Evolutionary conservation across 2,888 invertebrate genomes (phyloP), one percentile per base, ranked within the genome.

Genomic region (Mythimna lalbum): DNA sequence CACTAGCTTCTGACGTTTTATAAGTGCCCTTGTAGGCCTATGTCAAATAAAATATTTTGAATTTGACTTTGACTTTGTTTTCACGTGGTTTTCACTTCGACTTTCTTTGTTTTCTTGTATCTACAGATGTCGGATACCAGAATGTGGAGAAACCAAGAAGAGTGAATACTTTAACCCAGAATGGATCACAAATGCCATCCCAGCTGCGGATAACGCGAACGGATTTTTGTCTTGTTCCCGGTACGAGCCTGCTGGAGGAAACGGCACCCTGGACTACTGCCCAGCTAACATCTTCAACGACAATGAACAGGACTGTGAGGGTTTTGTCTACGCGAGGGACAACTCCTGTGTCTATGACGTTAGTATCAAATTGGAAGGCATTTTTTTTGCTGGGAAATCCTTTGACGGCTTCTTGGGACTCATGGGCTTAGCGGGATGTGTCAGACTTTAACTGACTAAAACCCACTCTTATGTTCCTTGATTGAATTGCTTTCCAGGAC

Each of bases 141-240:
- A 96, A 86, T 97, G 97, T 80, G 96, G 91, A 1, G 93, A 93
- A 70, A 81, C 93, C n/a, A 84, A 81, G 17, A 90, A 91, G 50
- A 84, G 89, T 17, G 85, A 91, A 10, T 70, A 82, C 0, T 94
- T 92, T 78, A 86, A 90, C 2, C 92, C 94, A 0, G 80, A 87
- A 0, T 97, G 97, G 96, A 76, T 96, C 4, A 78, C 89, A 14
- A 85, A 92, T 56, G 96, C 96, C 0, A 91, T 95, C 7, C 96
- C 96, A 0, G 88, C 82, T 50, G 86, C 89, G 0, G 76, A 81
- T 6, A 78, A 83, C 1, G 90, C 39, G 0, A 81, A 68, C 23
- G 92, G 92, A 3, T 88, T 94, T 74, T 91, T 92, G 21, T 95
- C 94, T 67, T 97, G 97, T 81, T 89, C 91, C 67, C 95, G 96